Conservation (phyloP, 2,888 invertebrate species). For the Volucella bombylans region DNA sequence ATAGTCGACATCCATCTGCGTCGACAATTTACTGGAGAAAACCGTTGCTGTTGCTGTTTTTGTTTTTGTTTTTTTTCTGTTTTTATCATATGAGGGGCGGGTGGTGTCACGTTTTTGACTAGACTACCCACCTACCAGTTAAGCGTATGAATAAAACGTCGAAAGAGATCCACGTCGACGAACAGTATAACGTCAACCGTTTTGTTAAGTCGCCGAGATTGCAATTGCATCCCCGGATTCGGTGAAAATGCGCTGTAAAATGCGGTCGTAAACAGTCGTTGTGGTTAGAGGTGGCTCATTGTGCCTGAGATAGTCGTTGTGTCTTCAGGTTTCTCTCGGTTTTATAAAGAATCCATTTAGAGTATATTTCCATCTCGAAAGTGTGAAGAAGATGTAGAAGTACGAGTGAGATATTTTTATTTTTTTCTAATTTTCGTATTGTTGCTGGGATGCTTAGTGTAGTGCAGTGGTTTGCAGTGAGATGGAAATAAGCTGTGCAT, state of each 20-base stretch:
- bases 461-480: conserved; percentile 4
- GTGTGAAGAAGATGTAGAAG: background rate
- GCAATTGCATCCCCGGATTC: conserved; percentile 14
- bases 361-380: conserved; percentile 35
- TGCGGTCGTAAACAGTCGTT: conserved; percentile 45
- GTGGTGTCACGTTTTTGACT: conserved; percentile 50
- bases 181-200: conserved; percentile 51
- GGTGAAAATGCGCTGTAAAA: conserved; percentile 45
- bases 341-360: conserved; percentile 33
- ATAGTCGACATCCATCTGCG: conserved; percentile 43
- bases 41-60: too few species aligned
- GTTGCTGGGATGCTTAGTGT: conserved; percentile 27
- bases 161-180: conserved; percentile 24
- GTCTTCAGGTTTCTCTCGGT: conserved; percentile 44
- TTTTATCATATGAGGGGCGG: conserved; percentile 73
- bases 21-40: background rate
- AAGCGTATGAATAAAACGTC: background rate
- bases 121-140: conserved; percentile 43
- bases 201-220: background rate
- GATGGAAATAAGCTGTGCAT: background rate
- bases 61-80: background rate
- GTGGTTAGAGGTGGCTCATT: conserved; percentile 36
- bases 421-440: conserved; percentile 5
- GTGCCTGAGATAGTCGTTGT: conserved; percentile 33
- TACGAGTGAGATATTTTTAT: background rate